Evolutionary conservation across 2,113 vertebrate genomes (phyloP).

Genomic region (Phycodurus eques): DNA sequence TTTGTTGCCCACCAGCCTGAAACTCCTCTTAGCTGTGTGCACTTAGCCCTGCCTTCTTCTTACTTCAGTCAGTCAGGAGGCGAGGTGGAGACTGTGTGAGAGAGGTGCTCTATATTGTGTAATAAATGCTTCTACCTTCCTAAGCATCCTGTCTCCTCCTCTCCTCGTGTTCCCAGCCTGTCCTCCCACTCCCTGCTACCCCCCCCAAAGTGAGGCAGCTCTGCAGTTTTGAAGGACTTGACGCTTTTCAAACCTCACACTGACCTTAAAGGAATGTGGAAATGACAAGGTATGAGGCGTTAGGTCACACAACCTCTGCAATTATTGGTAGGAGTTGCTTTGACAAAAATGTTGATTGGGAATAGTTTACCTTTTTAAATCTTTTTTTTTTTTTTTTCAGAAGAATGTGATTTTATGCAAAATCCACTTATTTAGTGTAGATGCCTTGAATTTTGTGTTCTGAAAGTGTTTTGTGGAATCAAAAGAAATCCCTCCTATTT

Average conservation of each 20-base stretch:
- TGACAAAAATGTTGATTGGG: conserved; percentile 41
- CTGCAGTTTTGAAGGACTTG: conserved; percentile 64
- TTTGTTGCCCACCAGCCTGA: conserved; percentile 48
- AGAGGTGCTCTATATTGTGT: conserved; percentile 50
- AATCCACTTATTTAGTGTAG: conserved; percentile 50
- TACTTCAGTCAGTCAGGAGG: conserved; percentile 49
- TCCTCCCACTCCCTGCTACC: conserved; percentile 7
- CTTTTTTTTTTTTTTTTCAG: conserved; percentile 65
- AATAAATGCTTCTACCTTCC: conserved; percentile 65
- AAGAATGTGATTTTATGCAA: conserved; percentile 68
- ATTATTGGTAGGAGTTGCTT: conserved; percentile 50
- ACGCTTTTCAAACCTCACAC: conserved; percentile 53
- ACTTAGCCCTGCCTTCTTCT: conserved; percentile 50
- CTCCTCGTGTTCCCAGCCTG: conserved; percentile 25
- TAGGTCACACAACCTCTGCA: conserved; percentile 61
- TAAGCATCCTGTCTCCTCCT: conserved; percentile 49
- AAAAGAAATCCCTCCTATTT: conserved; percentile 57
- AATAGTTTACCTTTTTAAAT: conserved; percentile 63
- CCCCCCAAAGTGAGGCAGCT: conserved; percentile 66
- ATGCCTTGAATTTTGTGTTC: conserved; percentile 60
- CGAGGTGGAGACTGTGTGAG: conserved; percentile 58
- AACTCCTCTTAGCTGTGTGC: conserved; percentile 54
- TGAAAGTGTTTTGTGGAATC: conserved; percentile 58
- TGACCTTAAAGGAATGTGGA: conserved; percentile 50
- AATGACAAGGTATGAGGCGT: conserved; percentile 45